These are phyloP conservation scores for Sebastes fasciatus DNA, from an alignment of 2,113 vertebrate species.

Conservation along the genomic window DNA sequence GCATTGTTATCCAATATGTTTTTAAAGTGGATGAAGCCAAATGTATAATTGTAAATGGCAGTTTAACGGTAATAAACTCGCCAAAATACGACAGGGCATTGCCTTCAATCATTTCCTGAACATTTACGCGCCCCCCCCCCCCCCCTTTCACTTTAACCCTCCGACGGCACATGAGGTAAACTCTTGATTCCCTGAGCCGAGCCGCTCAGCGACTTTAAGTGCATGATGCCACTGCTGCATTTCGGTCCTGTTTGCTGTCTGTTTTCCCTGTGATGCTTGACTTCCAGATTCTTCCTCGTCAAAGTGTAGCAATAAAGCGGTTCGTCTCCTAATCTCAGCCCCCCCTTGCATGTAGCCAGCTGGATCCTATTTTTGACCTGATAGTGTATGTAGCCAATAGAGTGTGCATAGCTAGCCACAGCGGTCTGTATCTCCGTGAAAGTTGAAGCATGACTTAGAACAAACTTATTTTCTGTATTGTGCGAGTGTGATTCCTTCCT, in stretches of 20 bases:
- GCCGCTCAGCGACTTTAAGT: slow-evolving; percentile 60
- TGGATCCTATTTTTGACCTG: slow-evolving; percentile 64
- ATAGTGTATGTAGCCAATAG: slow-evolving; percentile 75
- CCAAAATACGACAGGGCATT: slow-evolving; percentile 57
- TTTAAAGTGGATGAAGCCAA: slow-evolving; percentile 58
- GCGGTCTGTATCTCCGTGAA: slow-evolving; percentile 65
- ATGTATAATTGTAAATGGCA: slow-evolving; percentile 54
- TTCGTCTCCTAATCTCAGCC: slow-evolving; percentile 64
- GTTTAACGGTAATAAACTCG: slow-evolving; percentile 42
- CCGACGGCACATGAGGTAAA: slow-evolving; percentile 40
- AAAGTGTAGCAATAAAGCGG: slow-evolving; percentile 82
- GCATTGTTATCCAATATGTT: slow-evolving; percentile 10
- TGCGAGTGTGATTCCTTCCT: slow-evolving; percentile 62
- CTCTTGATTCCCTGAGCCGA: slow-evolving; percentile 33
- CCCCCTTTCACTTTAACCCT: slow-evolving; percentile 39
- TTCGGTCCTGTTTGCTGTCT: slow-evolving; percentile 65
- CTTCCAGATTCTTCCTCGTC: slow-evolving; percentile 81
- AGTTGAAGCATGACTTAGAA: slow-evolving; percentile 76
- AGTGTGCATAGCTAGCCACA: slow-evolving; percentile 70
- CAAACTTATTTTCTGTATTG: slow-evolving; percentile 64
- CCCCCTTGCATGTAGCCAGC: slow-evolving; percentile 77
- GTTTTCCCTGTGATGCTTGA: slow-evolving; percentile 77
- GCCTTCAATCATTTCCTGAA: slow-evolving; percentile 54
- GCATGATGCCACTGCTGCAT: slow-evolving; percentile 77
- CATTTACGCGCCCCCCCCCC: slow-evolving; percentile 4